phyloP scores from a whole-genome alignment of 2,113 vertebrate species.

The Bothrops jararaca region DNA sequence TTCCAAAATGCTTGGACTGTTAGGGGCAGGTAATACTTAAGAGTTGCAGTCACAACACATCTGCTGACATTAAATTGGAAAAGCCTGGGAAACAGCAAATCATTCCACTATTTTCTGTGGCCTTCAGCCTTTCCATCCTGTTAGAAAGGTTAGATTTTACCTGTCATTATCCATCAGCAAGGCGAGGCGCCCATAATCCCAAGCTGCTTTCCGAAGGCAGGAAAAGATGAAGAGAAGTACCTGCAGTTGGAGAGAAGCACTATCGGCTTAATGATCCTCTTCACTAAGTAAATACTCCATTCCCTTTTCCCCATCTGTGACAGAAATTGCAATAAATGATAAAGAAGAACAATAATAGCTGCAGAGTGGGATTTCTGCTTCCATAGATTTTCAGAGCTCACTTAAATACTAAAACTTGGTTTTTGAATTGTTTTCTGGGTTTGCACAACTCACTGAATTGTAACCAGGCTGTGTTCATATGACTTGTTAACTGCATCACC shows the following conservation, averaged over 20 bases:
- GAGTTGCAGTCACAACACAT: neutral
- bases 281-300: neutral
- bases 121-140: neutral
- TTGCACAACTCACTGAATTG: neutral
- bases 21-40: neutral
- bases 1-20: neutral
- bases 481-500: neutral
- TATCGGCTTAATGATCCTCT: neutral
- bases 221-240: conserved; percentile 88
- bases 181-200: conserved; percentile 94
- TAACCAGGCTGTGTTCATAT: neutral
- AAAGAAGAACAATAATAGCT: neutral
- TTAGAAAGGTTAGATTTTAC: conserved; percentile 64
- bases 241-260: conserved; percentile 60
- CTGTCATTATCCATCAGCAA: conserved; percentile 95
- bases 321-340: neutral
- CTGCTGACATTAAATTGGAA: neutral
- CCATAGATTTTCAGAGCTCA: neutral
- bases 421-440: neutral
- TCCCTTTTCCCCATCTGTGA: neutral
- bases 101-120: neutral
- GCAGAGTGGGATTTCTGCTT: neutral
- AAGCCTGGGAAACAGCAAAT: neutral
- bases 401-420: neutral
- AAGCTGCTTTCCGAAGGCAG: conserved; percentile 93